Conservation (phyloP, 2,888 invertebrate genomes). For the Cataglyphis altisquamis region DNA sequence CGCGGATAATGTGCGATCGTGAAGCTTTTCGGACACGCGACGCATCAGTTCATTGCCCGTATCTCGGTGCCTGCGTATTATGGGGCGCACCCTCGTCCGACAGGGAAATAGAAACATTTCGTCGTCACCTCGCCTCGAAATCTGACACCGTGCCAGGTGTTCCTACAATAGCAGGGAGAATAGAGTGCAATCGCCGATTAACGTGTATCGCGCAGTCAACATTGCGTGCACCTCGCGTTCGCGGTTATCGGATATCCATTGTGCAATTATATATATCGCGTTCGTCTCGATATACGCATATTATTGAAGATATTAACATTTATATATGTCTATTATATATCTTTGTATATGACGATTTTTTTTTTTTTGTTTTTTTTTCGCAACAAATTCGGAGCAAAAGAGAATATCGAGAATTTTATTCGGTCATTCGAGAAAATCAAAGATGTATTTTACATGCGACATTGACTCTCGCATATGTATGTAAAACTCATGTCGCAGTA, state of each 20-base stretch:
- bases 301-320: neutral
- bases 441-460: neutral
- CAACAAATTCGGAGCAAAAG: neutral
- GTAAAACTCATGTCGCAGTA: neutral
- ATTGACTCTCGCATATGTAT: neutral
- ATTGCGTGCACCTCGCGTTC: slow-evolving; percentile 26
- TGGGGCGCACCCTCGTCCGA: slow-evolving; percentile 65
- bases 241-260: slow-evolving; percentile 24
- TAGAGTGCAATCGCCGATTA: slow-evolving; percentile 65
- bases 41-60: slow-evolving; percentile 29
- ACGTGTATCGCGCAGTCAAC: slow-evolving; percentile 59
- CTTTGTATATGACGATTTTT: neutral
- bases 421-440: neutral
- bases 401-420: neutral
- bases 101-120: slow-evolving; percentile 69
- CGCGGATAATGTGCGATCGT: neutral
- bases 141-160: slow-evolving; percentile 78
- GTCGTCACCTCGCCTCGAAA: slow-evolving; percentile 72
- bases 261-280: slow-evolving; percentile 9
- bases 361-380: neutral
- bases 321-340: neutral
- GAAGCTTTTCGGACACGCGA: slow-evolving; percentile 39
- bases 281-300: neutral
- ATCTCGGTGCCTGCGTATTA: slow-evolving; percentile 8
- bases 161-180: slow-evolving; percentile 62